phyloP scores from a whole-genome alignment of 2,888 invertebrate species.

The Tricholauxania praeusta region DNA sequence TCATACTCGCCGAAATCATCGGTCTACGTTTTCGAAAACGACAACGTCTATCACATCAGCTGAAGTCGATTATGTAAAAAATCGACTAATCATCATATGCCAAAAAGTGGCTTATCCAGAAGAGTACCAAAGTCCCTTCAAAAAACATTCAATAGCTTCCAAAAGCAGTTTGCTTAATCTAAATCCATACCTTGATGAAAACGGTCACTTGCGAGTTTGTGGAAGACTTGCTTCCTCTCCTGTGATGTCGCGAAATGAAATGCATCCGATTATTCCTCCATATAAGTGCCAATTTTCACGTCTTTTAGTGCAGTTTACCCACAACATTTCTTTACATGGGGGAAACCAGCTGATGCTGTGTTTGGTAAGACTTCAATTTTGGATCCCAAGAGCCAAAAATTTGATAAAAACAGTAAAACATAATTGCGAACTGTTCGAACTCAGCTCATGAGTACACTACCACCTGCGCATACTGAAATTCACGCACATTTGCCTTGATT shows the following conservation, averaged over 20 bases:
- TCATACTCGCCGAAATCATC: too few relatives aligned
- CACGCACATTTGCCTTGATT: too few relatives aligned
- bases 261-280: conserved; percentile 31
- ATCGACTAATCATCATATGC: too few relatives aligned
- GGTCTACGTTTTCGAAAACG: too few relatives aligned
- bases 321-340: too few relatives aligned
- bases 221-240: conserved; percentile 2
- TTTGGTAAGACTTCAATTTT: background rate
- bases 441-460: conserved; percentile 33
- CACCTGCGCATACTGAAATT: conserved; percentile 12
- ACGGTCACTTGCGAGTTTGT: background rate
- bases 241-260: conserved; percentile 19
- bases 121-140: too few relatives aligned
- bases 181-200: background rate
- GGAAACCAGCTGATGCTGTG: too few relatives aligned
- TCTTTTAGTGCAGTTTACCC: too few relatives aligned
- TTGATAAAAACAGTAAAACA: background rate
- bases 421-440: conserved; percentile 5
- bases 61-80: too few relatives aligned
- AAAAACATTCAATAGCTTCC: background rate
- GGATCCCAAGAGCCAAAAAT: background rate
- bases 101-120: too few relatives aligned
- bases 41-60: too few relatives aligned
- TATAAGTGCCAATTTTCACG: too few relatives aligned
- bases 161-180: background rate